Conservation (phyloP, 2,888 invertebrate genomes). For the Plusia festucae region DNA sequence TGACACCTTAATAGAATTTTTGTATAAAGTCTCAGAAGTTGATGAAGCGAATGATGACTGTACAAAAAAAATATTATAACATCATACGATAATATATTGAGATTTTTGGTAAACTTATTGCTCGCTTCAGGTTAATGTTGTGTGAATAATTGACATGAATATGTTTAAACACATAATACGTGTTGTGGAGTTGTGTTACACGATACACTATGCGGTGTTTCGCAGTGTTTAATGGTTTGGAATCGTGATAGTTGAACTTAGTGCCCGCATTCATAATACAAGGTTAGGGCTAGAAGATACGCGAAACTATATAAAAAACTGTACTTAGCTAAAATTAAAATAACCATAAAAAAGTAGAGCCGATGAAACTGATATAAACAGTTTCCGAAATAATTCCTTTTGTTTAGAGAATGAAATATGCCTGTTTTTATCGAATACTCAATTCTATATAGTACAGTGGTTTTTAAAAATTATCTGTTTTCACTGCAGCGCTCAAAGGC, state of each 20-base stretch:
- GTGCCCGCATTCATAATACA: conserved; percentile 66
- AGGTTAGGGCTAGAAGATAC: conserved; percentile 37
- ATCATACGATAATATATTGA: conserved; percentile 39
- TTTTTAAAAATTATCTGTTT: background rate
- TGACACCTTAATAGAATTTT: conserved; percentile 30
- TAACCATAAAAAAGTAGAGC: no score
- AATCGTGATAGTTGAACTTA: conserved; percentile 78
- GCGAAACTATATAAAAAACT: conserved; percentile 10
- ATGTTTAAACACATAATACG: conserved; percentile 46
- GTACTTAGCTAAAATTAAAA: no score
- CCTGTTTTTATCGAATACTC: background rate
- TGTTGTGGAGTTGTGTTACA: conserved; percentile 41
- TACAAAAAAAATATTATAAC: conserved; percentile 26
- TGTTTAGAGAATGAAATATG: background rate
- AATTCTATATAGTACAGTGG: background rate
- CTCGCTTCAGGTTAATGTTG: conserved; percentile 38
- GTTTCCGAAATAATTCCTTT: no score
- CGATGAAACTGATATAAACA: no score
- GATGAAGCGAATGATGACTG: conserved; percentile 48
- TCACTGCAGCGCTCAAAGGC: background rate
- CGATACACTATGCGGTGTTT: conserved; percentile 58
- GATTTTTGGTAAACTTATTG: conserved; percentile 41
- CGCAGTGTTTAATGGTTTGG: conserved; percentile 74
- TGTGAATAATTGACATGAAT: conserved; percentile 51
- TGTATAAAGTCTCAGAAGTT: conserved; percentile 33